phyloP scores from a whole-genome alignment of 2,888 invertebrate genomes.

The Brachylomia viminalis region DNA sequence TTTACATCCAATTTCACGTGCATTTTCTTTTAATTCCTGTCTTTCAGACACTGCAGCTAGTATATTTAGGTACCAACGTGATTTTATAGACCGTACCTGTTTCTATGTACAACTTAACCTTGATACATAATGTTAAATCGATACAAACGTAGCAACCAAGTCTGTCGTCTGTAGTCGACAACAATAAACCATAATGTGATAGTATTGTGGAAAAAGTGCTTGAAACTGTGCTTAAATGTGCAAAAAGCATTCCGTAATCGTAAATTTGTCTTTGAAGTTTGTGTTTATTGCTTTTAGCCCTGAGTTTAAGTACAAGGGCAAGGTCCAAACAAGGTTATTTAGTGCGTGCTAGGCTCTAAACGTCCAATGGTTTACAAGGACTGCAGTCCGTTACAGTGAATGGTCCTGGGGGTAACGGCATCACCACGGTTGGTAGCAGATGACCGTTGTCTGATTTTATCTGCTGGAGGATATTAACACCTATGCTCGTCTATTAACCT shows the following conservation, averaged over 20 bases:
- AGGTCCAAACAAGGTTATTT: neutral
- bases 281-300: slow-evolving; percentile 5
- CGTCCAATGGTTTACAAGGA: neutral
- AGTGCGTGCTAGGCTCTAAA: neutral
- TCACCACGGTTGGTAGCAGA: slow-evolving; percentile 45
- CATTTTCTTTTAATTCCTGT: neutral
- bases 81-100: neutral
- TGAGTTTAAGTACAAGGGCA: neutral
- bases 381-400: slow-evolving; percentile 36
- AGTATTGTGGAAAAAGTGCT: slow-evolving; percentile 46
- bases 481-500: slow-evolving; percentile 21
- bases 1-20: neutral
- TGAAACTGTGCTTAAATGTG: slow-evolving; percentile 15
- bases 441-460: slow-evolving; percentile 44
- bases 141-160: slow-evolving; percentile 59
- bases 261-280: neutral
- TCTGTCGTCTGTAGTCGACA: slow-evolving; percentile 23
- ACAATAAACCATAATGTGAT: slow-evolving; percentile 44
- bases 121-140: slow-evolving; percentile 53
- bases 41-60: neutral
- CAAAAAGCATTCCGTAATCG: neutral
- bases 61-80: neutral
- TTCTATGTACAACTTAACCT: slow-evolving; percentile 48
- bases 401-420: slow-evolving; percentile 48
- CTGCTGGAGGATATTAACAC: slow-evolving; percentile 18